phyloP scores from a whole-genome alignment of 2,797 vertebrate species.

The Hyperoplus immaculatus region DNA sequence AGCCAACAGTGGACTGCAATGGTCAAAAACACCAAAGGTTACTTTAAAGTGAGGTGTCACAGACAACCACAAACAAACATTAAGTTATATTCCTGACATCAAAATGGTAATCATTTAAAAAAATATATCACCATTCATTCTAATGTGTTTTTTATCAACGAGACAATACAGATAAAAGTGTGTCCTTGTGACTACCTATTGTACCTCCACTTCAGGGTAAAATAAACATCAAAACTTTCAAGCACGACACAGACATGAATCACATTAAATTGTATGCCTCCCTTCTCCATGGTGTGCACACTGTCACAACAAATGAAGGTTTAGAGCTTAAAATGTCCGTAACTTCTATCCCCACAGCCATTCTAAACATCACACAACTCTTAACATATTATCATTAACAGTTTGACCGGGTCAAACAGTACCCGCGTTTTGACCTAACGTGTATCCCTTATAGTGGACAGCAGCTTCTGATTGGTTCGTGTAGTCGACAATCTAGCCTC shows the following conservation, averaged over 20 bases:
- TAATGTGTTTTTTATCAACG: constrained; percentile 13
- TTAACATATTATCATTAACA: neutral
- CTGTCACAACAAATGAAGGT: constrained; percentile 8
- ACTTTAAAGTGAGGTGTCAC: too few species aligned
- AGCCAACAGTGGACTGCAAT: too few species aligned
- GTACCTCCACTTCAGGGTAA: neutral
- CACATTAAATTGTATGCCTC: neutral
- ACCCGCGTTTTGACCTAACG: too few species aligned
- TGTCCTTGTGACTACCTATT: neutral
- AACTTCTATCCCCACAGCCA: neutral
- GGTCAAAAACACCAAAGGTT: too few species aligned
- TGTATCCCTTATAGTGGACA: too few species aligned
- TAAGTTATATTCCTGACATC: too few species aligned
- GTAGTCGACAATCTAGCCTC: too few species aligned
- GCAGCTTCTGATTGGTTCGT: too few species aligned
- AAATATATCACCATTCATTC: neutral
- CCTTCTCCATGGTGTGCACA: neutral
- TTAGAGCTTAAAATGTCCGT: neutral
- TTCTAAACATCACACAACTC: neutral
- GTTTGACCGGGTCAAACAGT: too few species aligned
- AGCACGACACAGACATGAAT: neutral
- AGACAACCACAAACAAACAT: too few species aligned
- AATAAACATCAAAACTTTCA: neutral
- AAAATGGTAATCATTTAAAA: neutral
- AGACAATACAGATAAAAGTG: constrained; percentile 1